Conservation (phyloP, 2,888 invertebrate genomes). For the Latrodectus hesperus region DNA sequence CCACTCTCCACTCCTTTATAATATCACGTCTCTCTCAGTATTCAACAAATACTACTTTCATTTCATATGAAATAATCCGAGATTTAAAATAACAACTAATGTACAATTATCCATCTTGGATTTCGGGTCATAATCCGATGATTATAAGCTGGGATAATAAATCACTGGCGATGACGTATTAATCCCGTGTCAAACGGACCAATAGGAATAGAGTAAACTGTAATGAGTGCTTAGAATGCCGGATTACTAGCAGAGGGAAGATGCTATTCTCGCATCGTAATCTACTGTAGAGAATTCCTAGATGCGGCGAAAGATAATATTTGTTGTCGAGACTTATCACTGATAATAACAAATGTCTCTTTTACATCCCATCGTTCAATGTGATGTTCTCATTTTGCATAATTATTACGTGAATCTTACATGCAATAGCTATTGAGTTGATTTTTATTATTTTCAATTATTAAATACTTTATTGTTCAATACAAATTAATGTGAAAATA, state of each 20-base stretch:
- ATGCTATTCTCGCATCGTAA: not conserved
- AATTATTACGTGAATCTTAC: too few relatives aligned
- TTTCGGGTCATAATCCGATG: not conserved
- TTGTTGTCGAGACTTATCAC: too few relatives aligned
- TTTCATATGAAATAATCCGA: not conserved
- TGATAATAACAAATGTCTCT: too few relatives aligned
- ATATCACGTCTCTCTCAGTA: not conserved
- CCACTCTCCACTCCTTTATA: too few relatives aligned
- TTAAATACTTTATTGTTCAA: too few relatives aligned
- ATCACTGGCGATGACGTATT: not conserved
- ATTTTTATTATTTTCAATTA: too few relatives aligned
- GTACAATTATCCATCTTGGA: not conserved
- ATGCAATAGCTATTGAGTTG: too few relatives aligned
- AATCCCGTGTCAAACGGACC: not conserved
- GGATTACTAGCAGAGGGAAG: not conserved
- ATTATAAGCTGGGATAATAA: not conserved
- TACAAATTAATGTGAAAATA: too few relatives aligned
- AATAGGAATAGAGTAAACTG: not conserved
- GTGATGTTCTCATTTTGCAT: too few relatives aligned
- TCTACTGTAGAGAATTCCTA: not conserved
- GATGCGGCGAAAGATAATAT: too few relatives aligned
- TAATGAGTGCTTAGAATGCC: not conserved
- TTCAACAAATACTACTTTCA: not conserved
- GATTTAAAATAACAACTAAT: not conserved
- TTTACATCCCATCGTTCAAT: too few relatives aligned